phyloP scores from a whole-genome alignment of 2,888 invertebrate species.

The Lasioglossum morio region DNA sequence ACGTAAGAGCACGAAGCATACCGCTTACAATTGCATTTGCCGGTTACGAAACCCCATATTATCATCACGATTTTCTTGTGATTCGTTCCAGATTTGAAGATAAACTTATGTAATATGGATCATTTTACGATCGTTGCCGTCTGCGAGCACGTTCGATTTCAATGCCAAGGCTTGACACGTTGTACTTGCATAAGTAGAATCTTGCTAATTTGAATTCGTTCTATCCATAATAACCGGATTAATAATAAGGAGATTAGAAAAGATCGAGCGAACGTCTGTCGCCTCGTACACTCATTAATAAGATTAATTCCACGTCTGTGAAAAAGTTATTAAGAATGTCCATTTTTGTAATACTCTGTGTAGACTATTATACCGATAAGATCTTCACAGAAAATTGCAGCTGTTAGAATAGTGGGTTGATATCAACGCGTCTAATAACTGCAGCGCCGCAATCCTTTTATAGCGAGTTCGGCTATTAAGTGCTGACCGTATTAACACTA shows the following conservation, averaged over 20 bases:
- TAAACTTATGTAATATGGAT: slow-evolving; percentile 32
- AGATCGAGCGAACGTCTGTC: background rate
- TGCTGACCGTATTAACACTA: too few species aligned
- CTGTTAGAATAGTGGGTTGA: too few species aligned
- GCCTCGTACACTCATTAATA: background rate
- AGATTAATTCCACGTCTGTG: background rate
- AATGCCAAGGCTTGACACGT: slow-evolving; percentile 40
- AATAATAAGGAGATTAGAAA: background rate
- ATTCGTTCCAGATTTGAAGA: slow-evolving; percentile 2
- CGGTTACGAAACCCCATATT: slow-evolving; percentile 22
- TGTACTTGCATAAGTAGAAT: slow-evolving; percentile 6
- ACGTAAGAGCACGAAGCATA: background rate
- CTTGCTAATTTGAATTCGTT: background rate
- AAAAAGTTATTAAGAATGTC: background rate
- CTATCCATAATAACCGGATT: background rate
- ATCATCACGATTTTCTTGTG: background rate
- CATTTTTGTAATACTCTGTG: background rate
- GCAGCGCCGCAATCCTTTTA: too few species aligned
- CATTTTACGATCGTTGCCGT: slow-evolving; percentile 2
- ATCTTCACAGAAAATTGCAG: too few species aligned
- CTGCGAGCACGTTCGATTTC: background rate
- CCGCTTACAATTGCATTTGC: background rate
- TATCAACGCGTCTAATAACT: too few species aligned
- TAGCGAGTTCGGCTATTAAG: too few species aligned
- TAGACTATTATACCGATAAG: too few species aligned